Evolutionary conservation across 2,797 vertebrate species (phyloP), one percentile per base, ranked within the genome.

Genomic region (Nyctibius grandis): DNA sequence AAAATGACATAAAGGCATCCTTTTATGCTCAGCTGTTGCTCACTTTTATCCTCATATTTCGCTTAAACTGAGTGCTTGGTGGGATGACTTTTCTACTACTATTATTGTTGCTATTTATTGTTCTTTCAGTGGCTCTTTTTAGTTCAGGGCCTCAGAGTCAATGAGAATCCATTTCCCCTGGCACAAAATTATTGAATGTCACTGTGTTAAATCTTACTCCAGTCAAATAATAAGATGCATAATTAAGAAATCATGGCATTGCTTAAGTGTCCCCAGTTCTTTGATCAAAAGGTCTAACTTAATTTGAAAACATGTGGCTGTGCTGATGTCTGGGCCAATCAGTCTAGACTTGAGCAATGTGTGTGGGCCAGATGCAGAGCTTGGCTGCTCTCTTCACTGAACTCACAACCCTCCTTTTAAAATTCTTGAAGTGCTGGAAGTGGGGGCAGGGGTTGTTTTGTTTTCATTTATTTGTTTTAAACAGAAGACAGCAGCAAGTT

Each of bases 301-400:
- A 97, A 96, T 97, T 91, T 95, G 73, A 91, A 97, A 97, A 96
- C 93, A 95, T 89, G 83, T 95, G 89, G 88, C 63, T 65, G 26
- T 94, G 92, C 88, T 85, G 50, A 86, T 93, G 69, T 86, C 69
- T 70, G 53, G 83, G 90, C 90, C 95, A 94, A 70, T 93, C 69
- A 45, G 91, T 96, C 82, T 95, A 97, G 93, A 96, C 69, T 47
- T 50, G n/a, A 86, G 77, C 96, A 67, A 85, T 13, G 94, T 97
- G 97, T 97, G 97, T 97, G 98, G 97, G 96, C 97, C 96, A 96
- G 94, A 97, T 95, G 92, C 83, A 95, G 93, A 93, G 59, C 86
- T 69, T 97, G 96, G 93, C 96, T 96, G 69, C 57, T 89, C 59
- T 89, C 65, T 72, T 85, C 23, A 77, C 72, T 89, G 42, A 89